Conservation (phyloP, 1,140 invertebrate species). For the Heliconius eleuchia region DNA sequence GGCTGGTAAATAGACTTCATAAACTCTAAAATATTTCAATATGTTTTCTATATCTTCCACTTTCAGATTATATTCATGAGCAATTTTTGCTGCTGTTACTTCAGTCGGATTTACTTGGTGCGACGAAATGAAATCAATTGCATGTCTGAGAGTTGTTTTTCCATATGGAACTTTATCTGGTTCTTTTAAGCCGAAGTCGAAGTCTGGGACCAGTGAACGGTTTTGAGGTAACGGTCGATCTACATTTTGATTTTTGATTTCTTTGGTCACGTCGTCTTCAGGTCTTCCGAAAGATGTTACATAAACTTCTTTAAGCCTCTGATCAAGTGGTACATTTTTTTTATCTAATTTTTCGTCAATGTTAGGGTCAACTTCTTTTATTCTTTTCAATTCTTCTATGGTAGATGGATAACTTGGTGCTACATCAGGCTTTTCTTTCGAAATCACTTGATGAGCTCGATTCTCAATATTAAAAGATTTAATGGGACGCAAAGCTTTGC, state of each 20-base stretch:
- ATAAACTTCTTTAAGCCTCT: slow-evolving; percentile 86
- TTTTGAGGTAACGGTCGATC: slow-evolving; percentile 59
- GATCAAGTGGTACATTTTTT: slow-evolving; percentile 83
- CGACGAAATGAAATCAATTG: slow-evolving; percentile 83
- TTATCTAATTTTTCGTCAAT: slow-evolving; percentile 81
- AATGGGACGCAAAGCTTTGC: slow-evolving; percentile 65
- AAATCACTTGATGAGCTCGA: slow-evolving; percentile 85
- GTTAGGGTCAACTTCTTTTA: slow-evolving; percentile 83
- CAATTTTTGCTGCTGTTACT: slow-evolving; percentile 83
- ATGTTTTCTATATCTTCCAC: slow-evolving; percentile 79
- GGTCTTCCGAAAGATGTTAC: slow-evolving; percentile 82
- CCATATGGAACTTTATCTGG: slow-evolving; percentile 79
- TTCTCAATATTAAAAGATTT: slow-evolving; percentile 86
- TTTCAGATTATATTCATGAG: slow-evolving; percentile 85
- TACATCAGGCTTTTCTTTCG: slow-evolving; percentile 84
- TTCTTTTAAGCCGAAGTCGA: slow-evolving; percentile 83
- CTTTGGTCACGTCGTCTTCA: slow-evolving; percentile 66
- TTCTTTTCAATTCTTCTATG: slow-evolving; percentile 83
- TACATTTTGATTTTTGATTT: slow-evolving; percentile 42
- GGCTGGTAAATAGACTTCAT: slow-evolving; percentile 68
- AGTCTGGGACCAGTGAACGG: slow-evolving; percentile 49
- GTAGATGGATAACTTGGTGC: slow-evolving; percentile 85
- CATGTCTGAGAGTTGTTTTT: slow-evolving; percentile 80
- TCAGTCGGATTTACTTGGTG: slow-evolving; percentile 83
- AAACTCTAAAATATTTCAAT: slow-evolving; percentile 73